Evolutionary conservation across 2,113 vertebrate species (phyloP).

Genomic region (Delphinus delphis): DNA sequence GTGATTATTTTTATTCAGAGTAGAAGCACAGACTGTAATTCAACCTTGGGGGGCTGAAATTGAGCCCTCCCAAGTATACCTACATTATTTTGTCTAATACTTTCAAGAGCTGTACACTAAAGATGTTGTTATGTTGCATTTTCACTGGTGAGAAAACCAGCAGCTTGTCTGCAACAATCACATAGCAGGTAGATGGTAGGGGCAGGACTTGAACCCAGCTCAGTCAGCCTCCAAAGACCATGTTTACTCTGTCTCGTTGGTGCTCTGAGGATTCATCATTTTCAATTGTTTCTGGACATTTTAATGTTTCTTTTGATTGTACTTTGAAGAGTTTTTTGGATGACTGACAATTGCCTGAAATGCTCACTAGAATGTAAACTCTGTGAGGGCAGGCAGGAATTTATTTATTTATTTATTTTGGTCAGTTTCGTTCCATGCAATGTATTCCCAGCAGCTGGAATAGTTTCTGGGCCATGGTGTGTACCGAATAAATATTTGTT

Average conservation of each 20-base stretch:
- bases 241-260: accelerated
- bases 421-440: background rate
- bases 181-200: background rate
- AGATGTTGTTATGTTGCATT: background rate
- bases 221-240: background rate
- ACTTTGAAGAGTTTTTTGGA: background rate
- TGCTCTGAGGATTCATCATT: background rate
- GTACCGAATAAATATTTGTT: background rate
- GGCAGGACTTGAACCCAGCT: background rate
- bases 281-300: background rate
- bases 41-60: background rate
- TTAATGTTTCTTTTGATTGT: background rate
- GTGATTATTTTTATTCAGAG: background rate
- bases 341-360: background rate
- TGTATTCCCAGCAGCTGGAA: background rate
- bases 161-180: background rate
- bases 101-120: background rate
- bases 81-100: background rate
- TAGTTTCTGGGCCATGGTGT: background rate
- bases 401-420: background rate
- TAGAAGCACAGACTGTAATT: background rate
- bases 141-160: background rate
- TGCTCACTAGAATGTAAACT: background rate
- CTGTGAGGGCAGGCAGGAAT: background rate
- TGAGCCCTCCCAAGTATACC: too few relatives aligned